Evolutionary conservation across 2,888 invertebrate species (phyloP), one percentile per base, ranked within the genome.

Genomic region (Hylaea fasciaria): DNA sequence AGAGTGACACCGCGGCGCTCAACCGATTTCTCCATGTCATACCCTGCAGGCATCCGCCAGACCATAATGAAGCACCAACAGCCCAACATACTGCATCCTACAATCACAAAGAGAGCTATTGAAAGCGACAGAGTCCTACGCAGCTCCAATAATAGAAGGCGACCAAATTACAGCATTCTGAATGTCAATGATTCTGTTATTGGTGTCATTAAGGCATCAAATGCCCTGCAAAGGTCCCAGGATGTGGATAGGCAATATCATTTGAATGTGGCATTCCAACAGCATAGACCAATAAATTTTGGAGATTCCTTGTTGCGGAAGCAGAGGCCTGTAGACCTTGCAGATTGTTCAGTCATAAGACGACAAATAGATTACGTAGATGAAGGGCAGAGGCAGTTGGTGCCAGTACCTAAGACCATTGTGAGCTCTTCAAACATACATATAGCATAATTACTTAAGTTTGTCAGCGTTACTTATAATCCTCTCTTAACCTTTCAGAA

Each of bases 51-150:
- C 9, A 2, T 32, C 32, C 61, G 61, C 0, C 68, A 68, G 11
- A 52, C 66, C 2, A 45, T 75, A 0, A 53, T 68, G 14, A 72
- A 69, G n/a, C 69, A 69, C 46, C 41, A 52, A 0, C 49, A 17
- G 8, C 39, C 50, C 0, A 66, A 40, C 13, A 56, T 63, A 39
- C 22, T 57, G 1, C 47, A 48, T 2, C 16, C 58, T 4, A 43
- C 55, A 5, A 41, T 51, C 0, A 37, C 57, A 1, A 68, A 62
- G 17, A 54, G 59, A 52, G 49, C 55, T 0, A 62, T 45, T 16
- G 41, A 65, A 0, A 82, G 83, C 48, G 86, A 85, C 52, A 67
- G 87, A 64, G 81, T 87, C 0, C 66, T 90, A 2, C 73, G 88
- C 9, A 89, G 88, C 64, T 87, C 69, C 70, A 11, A 80, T 16